Evolutionary conservation across 2,888 invertebrate genomes (phyloP).

Genomic region (Nomada flava): DNA sequence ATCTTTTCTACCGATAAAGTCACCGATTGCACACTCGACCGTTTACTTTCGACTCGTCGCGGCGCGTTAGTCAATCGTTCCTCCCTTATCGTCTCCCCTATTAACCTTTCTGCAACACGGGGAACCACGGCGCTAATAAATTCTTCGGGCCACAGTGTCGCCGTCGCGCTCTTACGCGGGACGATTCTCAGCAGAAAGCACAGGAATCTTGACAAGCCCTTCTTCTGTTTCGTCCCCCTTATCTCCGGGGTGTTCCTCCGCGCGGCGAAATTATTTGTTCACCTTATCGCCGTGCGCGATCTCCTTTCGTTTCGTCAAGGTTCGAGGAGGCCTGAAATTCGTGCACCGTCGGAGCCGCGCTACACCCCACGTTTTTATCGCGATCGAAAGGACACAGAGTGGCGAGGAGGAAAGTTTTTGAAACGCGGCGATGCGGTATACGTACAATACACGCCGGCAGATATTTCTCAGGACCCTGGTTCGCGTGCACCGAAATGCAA

Average conservation of each 20-base stretch:
- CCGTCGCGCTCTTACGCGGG: no score
- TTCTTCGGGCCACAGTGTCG: no score
- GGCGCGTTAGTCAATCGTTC: background rate
- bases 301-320: background rate
- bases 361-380: background rate
- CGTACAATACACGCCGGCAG: background rate
- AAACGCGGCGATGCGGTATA: constrained; percentile 20
- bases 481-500: constrained; percentile 54
- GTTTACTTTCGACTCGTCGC: background rate
- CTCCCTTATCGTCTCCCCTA: no score
- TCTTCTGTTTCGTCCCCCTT: background rate
- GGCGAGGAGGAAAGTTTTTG: background rate
- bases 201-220: constrained; percentile 6
- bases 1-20: background rate
- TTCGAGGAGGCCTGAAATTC: constrained; percentile 4
- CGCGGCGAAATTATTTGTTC: constrained; percentile 7
- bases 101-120: no score
- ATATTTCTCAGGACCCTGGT: constrained; percentile 17
- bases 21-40: background rate
- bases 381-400: background rate
- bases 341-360: constrained; percentile 14
- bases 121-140: no score
- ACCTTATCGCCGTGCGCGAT: background rate
- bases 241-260: background rate
- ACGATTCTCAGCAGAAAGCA: no score